Conservation (phyloP, 2,113 vertebrate species). For the Lepus timidus region DNA sequence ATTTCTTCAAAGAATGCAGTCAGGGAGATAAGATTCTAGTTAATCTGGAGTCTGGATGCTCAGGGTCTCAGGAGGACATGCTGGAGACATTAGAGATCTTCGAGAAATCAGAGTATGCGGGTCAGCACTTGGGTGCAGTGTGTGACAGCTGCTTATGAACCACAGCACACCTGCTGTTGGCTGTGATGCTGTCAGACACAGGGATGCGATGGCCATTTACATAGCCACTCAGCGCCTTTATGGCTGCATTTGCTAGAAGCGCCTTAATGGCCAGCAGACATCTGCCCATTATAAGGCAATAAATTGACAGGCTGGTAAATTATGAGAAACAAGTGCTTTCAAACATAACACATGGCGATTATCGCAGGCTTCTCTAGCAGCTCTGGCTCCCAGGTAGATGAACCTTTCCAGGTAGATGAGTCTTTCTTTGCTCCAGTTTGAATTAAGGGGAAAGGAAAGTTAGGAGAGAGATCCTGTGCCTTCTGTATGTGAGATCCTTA, state of each 20-base stretch:
- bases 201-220: conserved; percentile 43
- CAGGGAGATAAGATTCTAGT: neutral
- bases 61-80: neutral
- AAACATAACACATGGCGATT: conserved; percentile 73
- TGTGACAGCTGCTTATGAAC: conserved; percentile 13
- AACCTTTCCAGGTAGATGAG: neutral
- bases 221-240: conserved; percentile 69
- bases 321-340: conserved; percentile 79
- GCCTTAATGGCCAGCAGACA: conserved; percentile 79
- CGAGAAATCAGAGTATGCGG: neutral
- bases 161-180: conserved; percentile 37
- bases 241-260: conserved; percentile 79
- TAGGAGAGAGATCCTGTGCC: neutral
- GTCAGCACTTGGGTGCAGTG: conserved; percentile 19
- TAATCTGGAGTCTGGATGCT: neutral
- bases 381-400: conserved; percentile 39
- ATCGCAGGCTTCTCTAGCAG: conserved; percentile 36
- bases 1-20: neutral
- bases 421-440: conserved; percentile 11
- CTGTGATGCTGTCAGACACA: conserved; percentile 38
- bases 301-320: conserved; percentile 81
- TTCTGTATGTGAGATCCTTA: neutral
- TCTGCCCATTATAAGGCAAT: conserved; percentile 82
- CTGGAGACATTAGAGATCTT: neutral
- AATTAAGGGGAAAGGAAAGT: conserved; percentile 39